Percentiles rank a stretch among this genome's conserved stretches.
Evolutionary conservation across 2,888 invertebrate genomes (phyloP).

Genomic region (Melinaea menophilus): DNA sequence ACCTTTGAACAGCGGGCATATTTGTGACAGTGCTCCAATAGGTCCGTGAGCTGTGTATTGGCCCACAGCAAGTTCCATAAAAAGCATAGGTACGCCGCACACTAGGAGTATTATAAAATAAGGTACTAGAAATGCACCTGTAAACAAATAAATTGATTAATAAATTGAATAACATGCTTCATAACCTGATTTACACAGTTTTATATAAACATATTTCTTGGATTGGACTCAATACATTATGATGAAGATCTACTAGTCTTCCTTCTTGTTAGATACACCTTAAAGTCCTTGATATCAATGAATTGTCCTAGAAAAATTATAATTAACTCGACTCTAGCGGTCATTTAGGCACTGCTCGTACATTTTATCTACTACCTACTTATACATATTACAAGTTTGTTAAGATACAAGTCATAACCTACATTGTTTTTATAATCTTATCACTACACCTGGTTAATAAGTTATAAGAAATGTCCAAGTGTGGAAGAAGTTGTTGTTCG

Average conservation of each 20-base stretch:
- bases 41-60: conserved; percentile 96
- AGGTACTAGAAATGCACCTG: conserved; percentile 96
- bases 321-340: conserved; percentile 51
- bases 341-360: conserved; percentile 13
- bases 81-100: conserved; percentile 94
- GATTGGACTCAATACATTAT: not conserved
- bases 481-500: no score
- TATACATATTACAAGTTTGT: no score
- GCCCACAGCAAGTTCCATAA: conserved; percentile 95
- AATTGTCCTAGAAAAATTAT: conserved; percentile 62
- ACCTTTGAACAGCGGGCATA: conserved; percentile 97
- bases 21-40: conserved; percentile 92
- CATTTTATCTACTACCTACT: not conserved
- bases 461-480: no score
- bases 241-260: not conserved
- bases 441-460: not conserved
- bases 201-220: not conserved
- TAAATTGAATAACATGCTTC: not conserved
- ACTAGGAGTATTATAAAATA: conserved; percentile 94
- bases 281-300: conserved; percentile 48
- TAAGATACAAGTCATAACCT: no score
- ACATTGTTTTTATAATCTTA: conserved; percentile 4
- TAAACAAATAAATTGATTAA: conserved; percentile 39
- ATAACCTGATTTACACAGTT: not conserved
- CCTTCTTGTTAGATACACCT: conserved; percentile 3